These are phyloP conservation scores for Bombus sylvicola DNA, from an alignment of 1,140 invertebrate species.

Conservation along the genomic window DNA sequence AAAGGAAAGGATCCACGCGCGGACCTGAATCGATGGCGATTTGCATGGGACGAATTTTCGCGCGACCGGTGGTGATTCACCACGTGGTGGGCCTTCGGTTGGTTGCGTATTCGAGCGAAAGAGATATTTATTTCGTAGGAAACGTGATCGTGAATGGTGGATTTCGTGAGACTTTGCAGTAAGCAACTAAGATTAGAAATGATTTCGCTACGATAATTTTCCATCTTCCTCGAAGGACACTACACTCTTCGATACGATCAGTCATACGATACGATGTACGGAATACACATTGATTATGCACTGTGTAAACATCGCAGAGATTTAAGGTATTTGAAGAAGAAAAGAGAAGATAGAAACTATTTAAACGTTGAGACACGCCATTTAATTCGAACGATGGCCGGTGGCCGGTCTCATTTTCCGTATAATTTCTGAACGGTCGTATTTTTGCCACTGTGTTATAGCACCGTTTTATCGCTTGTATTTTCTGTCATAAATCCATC, in stretches of 20 bases:
- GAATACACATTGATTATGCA: too few relatives aligned
- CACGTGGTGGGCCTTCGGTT: neutral
- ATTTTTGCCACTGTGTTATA: slow-evolving; percentile 32
- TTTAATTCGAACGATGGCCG: slow-evolving; percentile 32
- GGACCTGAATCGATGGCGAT: neutral
- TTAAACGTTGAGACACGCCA: slow-evolving; percentile 24
- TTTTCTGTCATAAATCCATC: slow-evolving; percentile 79
- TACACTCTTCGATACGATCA: too few relatives aligned
- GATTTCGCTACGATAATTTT: too few relatives aligned
- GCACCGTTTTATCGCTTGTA: slow-evolving; percentile 77
- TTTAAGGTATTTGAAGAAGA: neutral
- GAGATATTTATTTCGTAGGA: neutral
- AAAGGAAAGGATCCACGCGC: slow-evolving; percentile 22
- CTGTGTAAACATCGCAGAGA: too few relatives aligned
- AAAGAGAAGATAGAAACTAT: neutral
- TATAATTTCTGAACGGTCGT: slow-evolving; percentile 48
- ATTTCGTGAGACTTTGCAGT: neutral
- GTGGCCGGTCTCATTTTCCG: slow-evolving; percentile 44
- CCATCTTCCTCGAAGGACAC: too few relatives aligned
- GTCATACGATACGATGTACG: too few relatives aligned
- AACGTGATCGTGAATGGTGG: neutral
- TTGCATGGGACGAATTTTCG: slow-evolving; percentile 28
- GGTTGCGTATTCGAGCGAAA: neutral
- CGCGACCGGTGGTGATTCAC: slow-evolving; percentile 14
- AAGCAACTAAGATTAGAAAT: neutral